Evolutionary conservation across 2,113 vertebrate genomes (phyloP), one percentile per base, ranked within the genome.

Genomic region (Pelvicachromis taeniatus): DNA sequence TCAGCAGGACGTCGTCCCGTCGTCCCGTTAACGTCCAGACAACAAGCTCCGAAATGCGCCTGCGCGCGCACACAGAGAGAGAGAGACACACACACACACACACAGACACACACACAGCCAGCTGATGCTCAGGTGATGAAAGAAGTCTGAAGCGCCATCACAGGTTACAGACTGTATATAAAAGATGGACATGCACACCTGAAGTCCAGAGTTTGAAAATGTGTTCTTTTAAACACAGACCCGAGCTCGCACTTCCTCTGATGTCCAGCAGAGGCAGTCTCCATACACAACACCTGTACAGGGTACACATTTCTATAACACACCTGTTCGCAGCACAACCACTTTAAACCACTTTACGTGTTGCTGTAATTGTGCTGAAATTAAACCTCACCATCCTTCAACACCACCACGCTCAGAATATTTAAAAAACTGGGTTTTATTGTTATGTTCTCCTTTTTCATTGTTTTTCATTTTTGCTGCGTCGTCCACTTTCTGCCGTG

Each of bases 371-470:
- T 33, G 29, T 61, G 29, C 33, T 61, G 4, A 61, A 61, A 33
- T 61, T 33, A 61, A 61, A 61, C 29, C 5, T 33, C 52, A 50
- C 9, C 7, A 19, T 33, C 1, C 10, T 33, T 3, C 0, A 59
- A 33, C 19, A 61, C 58, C 58, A 61, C 9, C 29, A 33, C 2
- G 58, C 33, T 61, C 56, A 31, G 29, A 61, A 61, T 19, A 59
- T n/a, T n/a, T 17, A 11, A 54, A 59, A 17, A 10, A 58, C 1
- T 0, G 3, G 29, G 33, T 19, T 61, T 19, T 61, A 61, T 19
- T 59, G 1, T 59, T 19, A 59, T 59, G 29, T 59, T 17, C 31
- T 59, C 9, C 3, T 33, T 59, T 59, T 58, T 17, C 26, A 26
- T 26, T 26, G 29, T 19, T 59, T 14, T 59, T 33, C 2, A 9